Conservation (phyloP, 2,797 vertebrate species). For the Danionella dracula region DNA sequence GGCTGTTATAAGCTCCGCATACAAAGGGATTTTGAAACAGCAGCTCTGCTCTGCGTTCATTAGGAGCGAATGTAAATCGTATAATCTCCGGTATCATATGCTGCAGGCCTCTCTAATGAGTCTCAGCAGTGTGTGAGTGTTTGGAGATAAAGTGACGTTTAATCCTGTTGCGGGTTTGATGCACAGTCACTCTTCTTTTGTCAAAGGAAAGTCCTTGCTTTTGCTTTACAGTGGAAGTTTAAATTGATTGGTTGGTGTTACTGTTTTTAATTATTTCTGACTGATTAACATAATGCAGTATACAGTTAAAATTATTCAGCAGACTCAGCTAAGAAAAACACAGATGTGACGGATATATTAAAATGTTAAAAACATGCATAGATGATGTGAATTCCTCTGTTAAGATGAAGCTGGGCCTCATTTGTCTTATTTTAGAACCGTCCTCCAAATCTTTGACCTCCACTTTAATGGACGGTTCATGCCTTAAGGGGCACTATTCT, state of each 20-base stretch:
- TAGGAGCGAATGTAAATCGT: slow-evolving; percentile 30
- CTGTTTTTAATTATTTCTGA: too few relatives aligned
- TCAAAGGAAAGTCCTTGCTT: slow-evolving; percentile 58
- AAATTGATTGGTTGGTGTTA: too few relatives aligned
- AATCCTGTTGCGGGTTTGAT: slow-evolving; percentile 56
- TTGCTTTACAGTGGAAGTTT: slow-evolving; percentile 8
- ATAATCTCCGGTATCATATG: slow-evolving; percentile 42
- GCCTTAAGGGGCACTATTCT: too few relatives aligned
- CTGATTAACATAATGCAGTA: background rate
- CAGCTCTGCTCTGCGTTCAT: slow-evolving; percentile 27
- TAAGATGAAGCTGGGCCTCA: too few relatives aligned
- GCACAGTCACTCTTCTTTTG: slow-evolving; percentile 49
- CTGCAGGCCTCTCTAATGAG: slow-evolving; percentile 1
- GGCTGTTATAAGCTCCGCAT: slow-evolving; percentile 42
- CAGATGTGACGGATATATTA: too few relatives aligned
- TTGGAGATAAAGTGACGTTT: slow-evolving; percentile 40
- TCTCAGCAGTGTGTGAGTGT: background rate
- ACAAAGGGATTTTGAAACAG: slow-evolving; percentile 23
- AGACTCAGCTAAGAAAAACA: too few relatives aligned
- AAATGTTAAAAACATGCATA: too few relatives aligned
- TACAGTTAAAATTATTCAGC: too few relatives aligned
- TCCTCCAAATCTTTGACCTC: too few relatives aligned
- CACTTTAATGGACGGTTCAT: too few relatives aligned
- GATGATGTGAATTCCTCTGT: too few relatives aligned
- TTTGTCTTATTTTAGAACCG: too few relatives aligned